Evolutionary conservation across 2,888 invertebrate species (phyloP), one percentile per base, ranked within the genome.

Genomic region (Bombyx huttoni): DNA sequence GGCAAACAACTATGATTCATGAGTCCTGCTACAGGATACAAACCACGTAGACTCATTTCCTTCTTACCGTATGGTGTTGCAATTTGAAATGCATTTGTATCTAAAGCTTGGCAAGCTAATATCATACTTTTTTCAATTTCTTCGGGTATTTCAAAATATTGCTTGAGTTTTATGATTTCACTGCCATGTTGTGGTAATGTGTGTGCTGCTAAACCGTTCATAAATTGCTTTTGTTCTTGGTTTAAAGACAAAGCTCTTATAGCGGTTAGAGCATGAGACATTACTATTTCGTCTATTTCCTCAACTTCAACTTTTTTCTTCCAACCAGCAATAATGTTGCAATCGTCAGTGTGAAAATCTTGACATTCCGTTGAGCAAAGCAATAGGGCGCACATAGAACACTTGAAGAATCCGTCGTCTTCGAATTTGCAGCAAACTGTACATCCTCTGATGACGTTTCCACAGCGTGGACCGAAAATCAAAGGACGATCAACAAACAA

Each of bases 401-500:
- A 95, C 48, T 90, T 72, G 55, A 75, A 74, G 57, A 79, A 78
- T 12, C 63, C 62, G 55, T 84, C 78, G 46, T 68, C 63, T 55
- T 86, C 77, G 51, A 89, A 65, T 59, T 89, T 90, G 61, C 89
- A 90, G 67, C 94, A 95, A 60, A 89, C 90, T 1, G 91, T 90
- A 73, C 94, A 94, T 54, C 91, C 89, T 65, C 91, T 87, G 13
- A 89, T 73, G 46, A 81, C 79, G 51, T 78, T 79, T 51, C 89
- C 84, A 46, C 90, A 87, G 49, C 93, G 90, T 0, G 94, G 94
- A 0, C 95, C 95, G 50, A 91, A 75, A 47, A 95, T 84, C 48
- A 95, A 75, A 0, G 95, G 92, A 52, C 83, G 86, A 70, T 95
- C 95, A 10, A 89, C 85, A 67, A 93, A 94, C 51, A 96, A 90